These are phyloP conservation scores for Cliona cf. orientalis DNA, from an alignment of 37 sponge, comb jelly and placozoan species.

Conservation along the genomic window DNA sequence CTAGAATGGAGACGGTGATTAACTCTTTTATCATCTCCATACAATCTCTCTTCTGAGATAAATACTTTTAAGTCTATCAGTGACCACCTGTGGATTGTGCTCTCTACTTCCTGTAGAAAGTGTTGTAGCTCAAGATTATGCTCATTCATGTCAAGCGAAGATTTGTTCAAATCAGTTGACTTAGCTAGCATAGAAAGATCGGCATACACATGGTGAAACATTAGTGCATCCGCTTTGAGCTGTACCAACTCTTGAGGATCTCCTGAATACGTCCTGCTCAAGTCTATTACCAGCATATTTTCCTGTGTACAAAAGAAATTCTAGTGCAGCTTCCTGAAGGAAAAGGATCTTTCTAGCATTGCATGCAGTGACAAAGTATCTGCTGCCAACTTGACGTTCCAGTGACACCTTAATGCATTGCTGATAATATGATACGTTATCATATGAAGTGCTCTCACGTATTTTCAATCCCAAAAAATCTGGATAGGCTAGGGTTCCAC, in stretches of 20 bases:
- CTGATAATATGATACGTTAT: slow-evolving; percentile 10
- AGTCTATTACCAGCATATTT: slow-evolving; percentile 35
- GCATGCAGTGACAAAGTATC: slow-evolving; percentile 42
- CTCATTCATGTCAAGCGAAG: slow-evolving; percentile 38
- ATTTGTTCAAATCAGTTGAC: slow-evolving; percentile 23
- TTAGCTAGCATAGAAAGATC: slow-evolving; percentile 36
- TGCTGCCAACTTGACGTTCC: slow-evolving; percentile 48
- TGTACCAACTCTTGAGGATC: not conserved
- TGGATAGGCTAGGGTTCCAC: slow-evolving; percentile 22
- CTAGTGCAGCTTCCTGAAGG: slow-evolving; percentile 22
- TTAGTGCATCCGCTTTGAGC: slow-evolving; percentile 49
- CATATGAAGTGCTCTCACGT: not conserved
- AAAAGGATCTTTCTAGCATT: slow-evolving; percentile 50
- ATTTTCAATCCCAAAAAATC: slow-evolving; percentile 18
- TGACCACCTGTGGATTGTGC: no score
- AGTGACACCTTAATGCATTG: not conserved
- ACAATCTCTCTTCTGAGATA: slow-evolving; percentile 40
- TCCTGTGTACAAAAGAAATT: slow-evolving; percentile 36
- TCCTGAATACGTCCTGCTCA: slow-evolving; percentile 16
- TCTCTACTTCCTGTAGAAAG: slow-evolving; percentile 30
- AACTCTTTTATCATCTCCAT: not conserved
- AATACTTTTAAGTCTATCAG: slow-evolving; percentile 19
- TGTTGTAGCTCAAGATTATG: slow-evolving; percentile 35
- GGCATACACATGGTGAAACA: slow-evolving; percentile 56
- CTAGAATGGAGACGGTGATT: slow-evolving; percentile 20